A percentile compares a stretch with the other conserved stretches of the same genome.
phyloP scores from a whole-genome alignment of 2,113 vertebrate genomes.

The Lucifuga dentata region DNA sequence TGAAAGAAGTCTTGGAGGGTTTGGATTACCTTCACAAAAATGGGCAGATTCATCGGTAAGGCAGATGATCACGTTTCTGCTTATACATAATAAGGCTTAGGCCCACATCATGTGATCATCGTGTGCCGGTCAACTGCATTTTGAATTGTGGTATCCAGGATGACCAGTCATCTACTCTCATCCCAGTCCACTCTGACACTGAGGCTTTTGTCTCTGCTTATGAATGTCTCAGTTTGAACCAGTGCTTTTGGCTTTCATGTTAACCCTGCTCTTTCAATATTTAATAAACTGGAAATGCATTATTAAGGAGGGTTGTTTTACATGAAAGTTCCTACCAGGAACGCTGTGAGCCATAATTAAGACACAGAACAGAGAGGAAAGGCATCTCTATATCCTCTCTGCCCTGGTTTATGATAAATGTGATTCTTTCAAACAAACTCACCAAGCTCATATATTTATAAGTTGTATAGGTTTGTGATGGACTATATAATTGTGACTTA shows the following conservation, averaged over 20 bases:
- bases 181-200: not conserved
- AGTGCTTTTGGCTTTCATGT: conserved; percentile 18
- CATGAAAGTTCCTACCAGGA: conserved; percentile 44
- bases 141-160: not conserved
- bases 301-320: conserved; percentile 71
- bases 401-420: not conserved
- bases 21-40: conserved; percentile 97
- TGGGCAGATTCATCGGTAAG: conserved; percentile 94
- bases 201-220: conserved; percentile 22
- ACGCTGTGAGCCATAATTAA: conserved; percentile 23
- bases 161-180: not conserved
- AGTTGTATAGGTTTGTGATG: no score
- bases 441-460: no score
- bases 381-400: not conserved
- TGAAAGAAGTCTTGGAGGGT: conserved; percentile 93
- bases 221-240: not conserved
- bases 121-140: not conserved
- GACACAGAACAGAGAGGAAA: conserved; percentile 10
- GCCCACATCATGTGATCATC: no score
- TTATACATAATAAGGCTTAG: no score
- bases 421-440: not conserved
- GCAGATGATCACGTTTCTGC: not conserved
- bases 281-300: conserved; percentile 67
- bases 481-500: no score
- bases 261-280: conserved; percentile 62